Evolutionary conservation across 2,888 invertebrate genomes (phyloP), one percentile per base, ranked within the genome.

Genomic region (Helobdella robusta): DNA sequence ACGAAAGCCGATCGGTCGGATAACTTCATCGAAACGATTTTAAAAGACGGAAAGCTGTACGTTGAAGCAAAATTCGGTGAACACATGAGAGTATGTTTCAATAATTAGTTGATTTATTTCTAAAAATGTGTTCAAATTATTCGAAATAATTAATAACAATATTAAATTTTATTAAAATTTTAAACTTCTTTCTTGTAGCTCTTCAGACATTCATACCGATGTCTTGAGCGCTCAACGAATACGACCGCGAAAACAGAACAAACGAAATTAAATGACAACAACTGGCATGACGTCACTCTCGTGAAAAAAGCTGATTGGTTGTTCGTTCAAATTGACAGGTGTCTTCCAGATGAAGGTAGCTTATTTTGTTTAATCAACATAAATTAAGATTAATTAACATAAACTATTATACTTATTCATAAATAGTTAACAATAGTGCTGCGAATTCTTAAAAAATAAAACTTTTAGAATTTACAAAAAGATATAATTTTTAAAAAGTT

Each of bases 1-100:
- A 77, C 78, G 6, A 69, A 67, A 11, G 68, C 69, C 56, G 46
- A 65, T 15, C 52, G 59, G 15, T 69, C 68, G 15, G 69, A 69
- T 23, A 73, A 74, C 36, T 76, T 70, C 63, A 69, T 78, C 44
- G 68, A 72, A 23, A 74, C 71, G 3, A 73, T 73, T 30, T 68
- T 79, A 11, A 74, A 74, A 34, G 70, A 72, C 32, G 78, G 78
- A 2, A 32, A 46, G 8, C 61, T 61, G 30, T 36, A 44, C 15
- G 20, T 68, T n/a, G 68, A 65, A n/a, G 56, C 28, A 11, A 64
- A 64, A 5, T 56, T 68, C 18, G 68, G 68, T 15, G 68, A 67
- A 18, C 58, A 68, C 18, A 32, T 60, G 23, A 20, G 25, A 46
- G 67, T 67, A 18, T 56, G 54, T n/a, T 15, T 44, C n/a, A 46